Evolutionary conservation across 2,888 invertebrate genomes (phyloP), one percentile per base, ranked within the genome.

Genomic region (Linhomoeus sp.): DNA sequence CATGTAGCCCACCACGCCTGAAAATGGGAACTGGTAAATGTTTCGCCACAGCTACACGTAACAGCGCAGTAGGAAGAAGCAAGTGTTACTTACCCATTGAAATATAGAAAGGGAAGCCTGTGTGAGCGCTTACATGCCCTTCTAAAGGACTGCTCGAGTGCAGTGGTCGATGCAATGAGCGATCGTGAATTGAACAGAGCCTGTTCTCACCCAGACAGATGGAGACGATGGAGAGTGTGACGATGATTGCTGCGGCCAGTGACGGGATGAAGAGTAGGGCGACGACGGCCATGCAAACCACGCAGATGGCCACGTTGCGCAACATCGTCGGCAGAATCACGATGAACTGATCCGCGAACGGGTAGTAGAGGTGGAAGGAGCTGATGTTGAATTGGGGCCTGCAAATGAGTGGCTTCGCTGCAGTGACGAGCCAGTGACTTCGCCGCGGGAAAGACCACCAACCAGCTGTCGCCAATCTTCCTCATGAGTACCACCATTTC

Each of bases 241-340:
- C 86, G 81, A 87, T 86, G 9, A 88, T 69, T 0, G 84, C 83
- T 66, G 87, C 87, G 19, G 84, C 70, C 17, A 83, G 73, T 62
- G 85, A 85, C 0, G 90, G 90, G 45, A 90, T 88, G 67, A 90
- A 87, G 52, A 90, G 76, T 60, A 88, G 80, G 0, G 87, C 83
- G 38, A 86, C 83, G 46, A 83, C 72, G 80, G 87, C 84, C 88
- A 90, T 90, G 57, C 86, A 80, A 2, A 79, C 69, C 0, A 86
- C 84, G 35, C 88, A 88, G 0, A 86, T 86, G 26, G 86, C 85
- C 55, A 86, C 79, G 60, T 84, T 81, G 65, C 58, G 56, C n/a
- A 58, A 52, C 19, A 61, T 63, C 9, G 59, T 57, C 7, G 61
- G 59, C 29, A 62, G 48, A 45, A 62, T 59, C 36, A 59, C 61